Evolutionary conservation across 2,888 invertebrate species (phyloP), one percentile per base, ranked within the genome.

Genomic region (Dendrolimus pini): DNA sequence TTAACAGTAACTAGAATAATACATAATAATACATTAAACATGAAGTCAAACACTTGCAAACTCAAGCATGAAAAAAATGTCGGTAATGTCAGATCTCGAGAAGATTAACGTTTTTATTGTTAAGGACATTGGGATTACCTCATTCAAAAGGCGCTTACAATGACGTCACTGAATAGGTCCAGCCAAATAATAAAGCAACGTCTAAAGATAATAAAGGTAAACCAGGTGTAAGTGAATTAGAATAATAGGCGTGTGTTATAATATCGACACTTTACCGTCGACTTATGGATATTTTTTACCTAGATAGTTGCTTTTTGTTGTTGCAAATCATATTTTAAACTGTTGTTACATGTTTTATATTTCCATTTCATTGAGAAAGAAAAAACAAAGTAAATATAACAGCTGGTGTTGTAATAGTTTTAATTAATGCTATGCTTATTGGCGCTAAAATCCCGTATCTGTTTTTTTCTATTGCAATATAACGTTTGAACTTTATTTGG

Each of bases 71-170:
- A 30, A 30, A 30, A 30, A 30, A 30, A 6, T 30, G 0, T 30
- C 30, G 30, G 30, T 30, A 30, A 30, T 6, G 30, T 30, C 30
- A 30, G 30, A 30, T 30, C 30, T 30, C 30, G 12, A 47, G 2
- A 47, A 47, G 47, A 47, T 47, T 70, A 71, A 77, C 73, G 74
- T 62, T 71, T 76, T 77, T 69, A 75, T 78, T 78, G 75, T 60
- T 72, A 65, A 67, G 62, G 67, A 71, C 70, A 64, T 70, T 74
- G 67, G 65, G 78, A 82, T 85, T 84, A 84, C 83, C 78, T 85
- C 85, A 85, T 81, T 65, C 67, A 61, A 60, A 61, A 67, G 72
- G 75, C 75, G 73, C 74, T 77, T 74, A 73, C 70, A 68, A 69
- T 77, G 83, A 85, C 80, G 82, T 83, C 82, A 84, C 56, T 65